phyloP scores from a whole-genome alignment of 92 coral and sea anemone species.

The Parazoanthus atlanticus region DNA sequence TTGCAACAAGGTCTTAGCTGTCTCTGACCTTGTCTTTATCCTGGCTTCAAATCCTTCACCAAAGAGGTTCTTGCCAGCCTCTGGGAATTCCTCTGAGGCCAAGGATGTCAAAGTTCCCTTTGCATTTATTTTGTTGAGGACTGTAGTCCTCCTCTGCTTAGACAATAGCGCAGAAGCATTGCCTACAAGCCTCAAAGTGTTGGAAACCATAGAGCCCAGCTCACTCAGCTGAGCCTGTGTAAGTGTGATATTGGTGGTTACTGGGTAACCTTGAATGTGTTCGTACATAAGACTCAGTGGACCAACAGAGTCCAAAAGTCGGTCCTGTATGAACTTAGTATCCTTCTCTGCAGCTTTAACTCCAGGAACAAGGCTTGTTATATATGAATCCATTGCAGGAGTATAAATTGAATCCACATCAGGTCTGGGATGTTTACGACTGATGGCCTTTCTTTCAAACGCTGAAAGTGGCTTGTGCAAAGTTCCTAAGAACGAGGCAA shows the following conservation, averaged over 20 bases:
- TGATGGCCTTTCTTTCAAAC: conserved; percentile 61
- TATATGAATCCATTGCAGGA: conserved; percentile 45
- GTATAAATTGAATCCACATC: conserved; percentile 55
- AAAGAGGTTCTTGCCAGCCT: too few species aligned
- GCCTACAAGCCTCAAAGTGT: conserved; percentile 54
- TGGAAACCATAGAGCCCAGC: conserved; percentile 59
- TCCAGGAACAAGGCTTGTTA: conserved; percentile 47
- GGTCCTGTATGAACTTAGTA: conserved; percentile 54
- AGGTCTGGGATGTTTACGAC: conserved; percentile 61
- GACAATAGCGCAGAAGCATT: conserved; percentile 55
- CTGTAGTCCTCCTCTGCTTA: conserved; percentile 45
- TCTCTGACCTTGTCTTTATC: conserved; percentile 53
- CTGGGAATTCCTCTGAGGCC: conserved; percentile 64
- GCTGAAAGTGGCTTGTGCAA: conserved; percentile 52
- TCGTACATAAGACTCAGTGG: conserved; percentile 37
- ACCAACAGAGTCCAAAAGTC: conserved; percentile 55
- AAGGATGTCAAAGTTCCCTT: conserved; percentile 51
- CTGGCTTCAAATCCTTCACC: too few species aligned
- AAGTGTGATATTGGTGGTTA: conserved; percentile 22
- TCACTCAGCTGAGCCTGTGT: conserved; percentile 52
- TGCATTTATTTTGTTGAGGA: conserved; percentile 54
- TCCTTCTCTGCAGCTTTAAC: conserved; percentile 57
- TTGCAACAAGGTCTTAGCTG: conserved; percentile 54
- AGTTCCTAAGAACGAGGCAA: too few species aligned
- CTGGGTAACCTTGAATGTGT: conserved; percentile 36